phyloP scores from a whole-genome alignment of 2,888 invertebrate species.

The Parnassius orleans region DNA sequence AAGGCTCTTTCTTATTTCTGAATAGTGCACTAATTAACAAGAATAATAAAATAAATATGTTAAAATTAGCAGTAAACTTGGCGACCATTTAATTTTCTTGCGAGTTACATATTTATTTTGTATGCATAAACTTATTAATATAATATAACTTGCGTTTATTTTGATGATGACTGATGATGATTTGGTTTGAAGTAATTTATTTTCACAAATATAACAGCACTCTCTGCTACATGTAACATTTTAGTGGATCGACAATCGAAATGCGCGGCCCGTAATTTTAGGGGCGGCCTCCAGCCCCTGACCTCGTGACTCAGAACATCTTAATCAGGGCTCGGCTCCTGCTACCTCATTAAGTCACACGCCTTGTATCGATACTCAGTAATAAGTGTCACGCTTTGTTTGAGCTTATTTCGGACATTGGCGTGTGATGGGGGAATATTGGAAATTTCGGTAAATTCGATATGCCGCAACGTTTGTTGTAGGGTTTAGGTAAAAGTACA shows the following conservation, averaged over 20 bases:
- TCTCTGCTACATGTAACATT: conserved; percentile 3
- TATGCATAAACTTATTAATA: too few species aligned
- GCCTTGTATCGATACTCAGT: conserved; percentile 27
- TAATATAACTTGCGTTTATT: too few species aligned
- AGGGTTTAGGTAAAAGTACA: too few species aligned
- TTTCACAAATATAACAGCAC: neutral
- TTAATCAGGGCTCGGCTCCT: conserved; percentile 51
- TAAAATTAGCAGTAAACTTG: too few species aligned
- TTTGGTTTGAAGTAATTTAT: too few species aligned
- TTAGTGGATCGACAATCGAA: conserved; percentile 2
- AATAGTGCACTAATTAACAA: too few species aligned
- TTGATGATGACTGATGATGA: too few species aligned
- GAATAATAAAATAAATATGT: too few species aligned
- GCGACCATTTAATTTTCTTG: too few species aligned
- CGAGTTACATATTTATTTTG: too few species aligned
- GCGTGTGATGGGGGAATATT: conserved; percentile 36
- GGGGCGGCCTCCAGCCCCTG: conserved; percentile 63
- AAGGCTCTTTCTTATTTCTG: too few species aligned
- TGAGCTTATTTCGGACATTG: conserved; percentile 5
- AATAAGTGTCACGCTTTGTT: conserved; percentile 40
- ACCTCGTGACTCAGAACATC: conserved; percentile 69
- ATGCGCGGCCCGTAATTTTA: conserved; percentile 38
- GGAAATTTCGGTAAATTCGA: conserved; percentile 11
- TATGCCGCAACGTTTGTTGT: neutral
- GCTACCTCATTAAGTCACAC: conserved; percentile 26